Conservation (phyloP, 2,888 invertebrate genomes). For the Prosapia bicincta region DNA sequence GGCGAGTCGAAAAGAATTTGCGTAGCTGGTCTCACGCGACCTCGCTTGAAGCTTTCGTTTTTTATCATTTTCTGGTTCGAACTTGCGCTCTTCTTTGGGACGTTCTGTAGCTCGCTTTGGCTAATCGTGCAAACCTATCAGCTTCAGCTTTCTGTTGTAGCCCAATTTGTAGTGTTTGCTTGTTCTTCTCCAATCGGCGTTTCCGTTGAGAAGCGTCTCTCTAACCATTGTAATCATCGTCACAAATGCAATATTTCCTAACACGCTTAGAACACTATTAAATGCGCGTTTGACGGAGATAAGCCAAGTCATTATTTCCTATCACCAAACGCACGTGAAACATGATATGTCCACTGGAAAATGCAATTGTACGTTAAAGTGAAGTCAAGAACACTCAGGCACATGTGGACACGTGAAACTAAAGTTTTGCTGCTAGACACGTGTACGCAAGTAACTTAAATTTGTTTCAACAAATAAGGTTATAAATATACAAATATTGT, state of each 20-base stretch:
- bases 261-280: background rate
- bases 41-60: background rate
- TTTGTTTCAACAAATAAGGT: too few species aligned
- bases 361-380: too few species aligned
- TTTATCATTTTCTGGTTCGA: background rate
- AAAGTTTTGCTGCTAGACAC: too few species aligned
- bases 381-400: too few species aligned
- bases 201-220: background rate
- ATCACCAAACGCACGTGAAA: background rate
- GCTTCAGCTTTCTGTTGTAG: background rate
- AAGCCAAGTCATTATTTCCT: background rate
- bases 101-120: background rate
- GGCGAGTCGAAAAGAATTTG: background rate
- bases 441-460: too few species aligned
- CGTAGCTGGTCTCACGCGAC: background rate
- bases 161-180: background rate
- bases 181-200: background rate
- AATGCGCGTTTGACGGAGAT: background rate
- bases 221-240: background rate
- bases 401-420: too few species aligned
- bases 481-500: too few species aligned
- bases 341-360: background rate
- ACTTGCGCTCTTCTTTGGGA: background rate
- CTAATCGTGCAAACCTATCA: background rate
- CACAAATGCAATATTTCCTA: background rate